Base-by-base conservation (phyloP, 2,797 vertebrate species). In the Hypotaenidia philippensis region DNA sequence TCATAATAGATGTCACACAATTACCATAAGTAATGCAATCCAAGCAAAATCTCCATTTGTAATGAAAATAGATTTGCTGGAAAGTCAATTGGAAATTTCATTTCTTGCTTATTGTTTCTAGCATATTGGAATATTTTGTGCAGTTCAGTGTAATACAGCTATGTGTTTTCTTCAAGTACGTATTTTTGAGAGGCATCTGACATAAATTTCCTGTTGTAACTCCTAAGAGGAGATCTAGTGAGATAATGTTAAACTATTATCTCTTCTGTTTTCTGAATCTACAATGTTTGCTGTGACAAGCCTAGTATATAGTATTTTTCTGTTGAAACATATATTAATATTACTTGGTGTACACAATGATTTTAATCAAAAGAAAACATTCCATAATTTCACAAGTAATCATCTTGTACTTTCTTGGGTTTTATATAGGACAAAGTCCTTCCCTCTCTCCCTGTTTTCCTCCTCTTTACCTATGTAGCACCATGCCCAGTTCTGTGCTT, bases 61-160 rank as follows among this genome's bases (percentile, higher is more conserved):
- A 97, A 97, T 98, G 93, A 97, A 97, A 98, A 97, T 94, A 95
- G 94, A 97, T 97, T 97, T 97, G 96, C 93, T 97, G 94, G 90
- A 97, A 97, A 96, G 96, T 97, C 95, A 97, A n/a, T 97, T 95
- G 93, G 91, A 97, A 97, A 94, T 97, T 95, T 93, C 96, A 96
- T 98, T 97, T 97, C 93, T 97, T 95, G 85, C 97, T 84, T 96
- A 97, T 97, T 97, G 95, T 97, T 96, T 94, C 89, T 83, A 96
- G 92, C 87, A 83, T 82, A 95, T 91, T 94, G 92, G 92, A 93
- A 89, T 93, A 83, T 90, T 96, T 96, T 90, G 90, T 76, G 61
- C 75, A 90, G 31, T 70, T 86, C 56, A 40, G 13, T 76, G 63
- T 83, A 93, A 47, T 66, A 21, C 47, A 94, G 38, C 87, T 74